phyloP scores from a whole-genome alignment of 2,797 vertebrate genomes.

The Botia kubotai region DNA sequence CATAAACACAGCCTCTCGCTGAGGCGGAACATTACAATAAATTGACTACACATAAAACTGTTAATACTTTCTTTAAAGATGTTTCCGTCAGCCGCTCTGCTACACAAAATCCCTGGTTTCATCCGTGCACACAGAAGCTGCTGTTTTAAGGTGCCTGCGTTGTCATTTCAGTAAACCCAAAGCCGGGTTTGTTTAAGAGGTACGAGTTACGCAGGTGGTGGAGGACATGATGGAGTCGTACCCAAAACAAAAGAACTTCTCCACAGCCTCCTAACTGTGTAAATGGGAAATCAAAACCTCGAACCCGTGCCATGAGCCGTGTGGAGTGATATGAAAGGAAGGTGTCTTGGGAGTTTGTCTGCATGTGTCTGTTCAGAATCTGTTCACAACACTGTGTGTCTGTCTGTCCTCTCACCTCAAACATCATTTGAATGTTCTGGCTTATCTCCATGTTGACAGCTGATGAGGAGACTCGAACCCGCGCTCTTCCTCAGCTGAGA shows the following conservation, averaged over 20 bases:
- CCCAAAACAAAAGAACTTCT: background rate
- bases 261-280: background rate
- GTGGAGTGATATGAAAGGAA: background rate
- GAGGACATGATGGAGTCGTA: background rate
- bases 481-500: background rate
- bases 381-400: slow-evolving; percentile 5
- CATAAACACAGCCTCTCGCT: slow-evolving; percentile 30
- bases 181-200: slow-evolving; percentile 1
- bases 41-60: slow-evolving; percentile 19
- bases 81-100: background rate
- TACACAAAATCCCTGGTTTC: background rate
- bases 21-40: slow-evolving; percentile 26
- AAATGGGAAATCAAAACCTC: slow-evolving; percentile 27
- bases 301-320: background rate
- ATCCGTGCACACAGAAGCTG: background rate
- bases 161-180: background rate
- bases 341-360: background rate
- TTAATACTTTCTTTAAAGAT: slow-evolving; percentile 9
- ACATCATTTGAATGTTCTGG: slow-evolving; percentile 17
- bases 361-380: slow-evolving; percentile 18
- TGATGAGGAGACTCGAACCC: background rate
- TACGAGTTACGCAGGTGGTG: no score
- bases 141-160: background rate
- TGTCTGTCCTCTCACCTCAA: slow-evolving; percentile 15
- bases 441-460: background rate